Percentiles rank a stretch among this genome's conserved stretches.
Evolutionary conservation across 2,888 invertebrate species (phyloP).

Genomic region (Amaurobius ferox): DNA sequence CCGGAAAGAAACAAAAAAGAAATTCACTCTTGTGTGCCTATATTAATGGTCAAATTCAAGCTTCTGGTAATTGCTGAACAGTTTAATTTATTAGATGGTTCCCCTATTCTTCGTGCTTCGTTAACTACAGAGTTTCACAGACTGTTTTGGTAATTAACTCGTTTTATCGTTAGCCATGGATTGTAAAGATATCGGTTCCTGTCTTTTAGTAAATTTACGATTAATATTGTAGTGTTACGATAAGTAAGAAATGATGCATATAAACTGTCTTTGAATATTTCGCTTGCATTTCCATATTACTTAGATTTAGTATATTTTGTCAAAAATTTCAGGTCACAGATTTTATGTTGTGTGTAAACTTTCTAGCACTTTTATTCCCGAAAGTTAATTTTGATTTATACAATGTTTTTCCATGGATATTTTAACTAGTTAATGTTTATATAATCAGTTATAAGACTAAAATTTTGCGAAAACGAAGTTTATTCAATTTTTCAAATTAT

Average conservation of each 20-base stretch:
- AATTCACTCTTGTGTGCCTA: constrained; percentile 17
- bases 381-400: too few species aligned
- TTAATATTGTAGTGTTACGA: neutral
- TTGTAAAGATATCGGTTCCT: constrained; percentile 13
- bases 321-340: too few species aligned
- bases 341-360: too few species aligned
- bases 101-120: constrained; percentile 54
- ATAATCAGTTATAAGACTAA: too few species aligned
- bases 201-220: constrained; percentile 1
- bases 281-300: too few species aligned
- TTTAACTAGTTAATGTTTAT: too few species aligned
- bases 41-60: constrained; percentile 52
- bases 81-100: constrained; percentile 46
- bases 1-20: constrained; percentile 13
- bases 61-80: constrained; percentile 48
- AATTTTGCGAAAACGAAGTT: too few species aligned
- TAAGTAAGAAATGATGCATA: neutral
- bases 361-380: too few species aligned
- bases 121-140: constrained; percentile 33
- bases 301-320: too few species aligned
- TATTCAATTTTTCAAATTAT: too few species aligned
- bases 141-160: constrained; percentile 53
- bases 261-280: too few species aligned
- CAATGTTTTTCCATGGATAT: too few species aligned
- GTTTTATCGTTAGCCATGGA: constrained; percentile 48